Base-by-base conservation (phyloP, 2,113 vertebrate species). In the Eurypyga helias region DNA sequence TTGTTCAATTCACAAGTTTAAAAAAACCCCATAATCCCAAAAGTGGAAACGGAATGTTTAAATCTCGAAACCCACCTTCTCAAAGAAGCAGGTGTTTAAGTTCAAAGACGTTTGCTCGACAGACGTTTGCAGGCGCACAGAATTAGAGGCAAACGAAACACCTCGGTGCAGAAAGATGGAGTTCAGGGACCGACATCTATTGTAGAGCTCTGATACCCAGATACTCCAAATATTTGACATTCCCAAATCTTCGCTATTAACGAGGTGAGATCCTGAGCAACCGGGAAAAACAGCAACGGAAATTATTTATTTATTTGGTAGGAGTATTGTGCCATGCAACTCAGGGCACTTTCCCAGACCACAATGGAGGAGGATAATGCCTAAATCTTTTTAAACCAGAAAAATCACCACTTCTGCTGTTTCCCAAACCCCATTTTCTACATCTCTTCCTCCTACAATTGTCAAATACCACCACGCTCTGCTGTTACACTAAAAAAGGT, bases 231-330 rank as follows among this genome's bases (percentile, higher is more conserved):
- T 61, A 60, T 8, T 13, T 73, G 76, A 41, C 91, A 81, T 90
- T 88, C 94, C 90, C 67, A 90, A 79, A 48, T n/a, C 62, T 13
- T 20, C 62, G 7, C 54, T 73, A 49, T 83, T 92, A 92, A 95
- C n/a, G 90, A 83, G 93, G 93, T 90, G 93, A 93, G 83, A 87
- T 62, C 61, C 90, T 83, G 58, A 88, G 66, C 62, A 61, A 73
- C 69, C 2, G 1, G 78, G 61, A 41, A 3, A 82, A 82, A 78
- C 2, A 6, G n/a, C 87, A 90, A 61, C 7, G 4, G 83, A 88
- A 88, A 86, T 57, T 33, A 79, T 10, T 41, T 19, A 48, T 13
- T 75, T 79, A 28, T 84, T 71, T 85, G 66, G 75, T 41, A 73
- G 87, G 60, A 83, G 52, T 31, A 13, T 13, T 78, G n/a, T 33